Evolutionary conservation across 1,140 invertebrate species (phyloP).

Genomic region (Pseudomyrmex sp.): DNA sequence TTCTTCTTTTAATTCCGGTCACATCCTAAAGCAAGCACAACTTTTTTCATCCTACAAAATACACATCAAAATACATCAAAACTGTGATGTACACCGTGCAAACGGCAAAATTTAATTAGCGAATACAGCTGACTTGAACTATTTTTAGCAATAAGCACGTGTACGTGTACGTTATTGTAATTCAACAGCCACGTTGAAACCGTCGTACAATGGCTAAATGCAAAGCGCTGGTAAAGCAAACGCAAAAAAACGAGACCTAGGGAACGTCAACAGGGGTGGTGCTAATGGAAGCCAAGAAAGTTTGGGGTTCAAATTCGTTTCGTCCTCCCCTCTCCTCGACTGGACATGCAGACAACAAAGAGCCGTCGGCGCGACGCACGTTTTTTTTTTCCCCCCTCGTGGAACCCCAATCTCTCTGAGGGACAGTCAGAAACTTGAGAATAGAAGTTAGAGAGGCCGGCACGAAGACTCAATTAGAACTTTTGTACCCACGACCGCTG

Average conservation of each 20-base stretch:
- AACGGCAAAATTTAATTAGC: conserved; percentile 7
- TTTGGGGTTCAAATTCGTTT: conserved; percentile 76
- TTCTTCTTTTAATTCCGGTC: background rate
- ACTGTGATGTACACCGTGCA: background rate
- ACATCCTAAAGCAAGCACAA: background rate
- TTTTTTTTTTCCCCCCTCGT: conserved; percentile 61
- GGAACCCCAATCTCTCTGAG: conserved; percentile 72
- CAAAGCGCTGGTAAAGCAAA: background rate
- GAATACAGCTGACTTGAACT: background rate
- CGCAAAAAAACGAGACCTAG: conserved; percentile 30
- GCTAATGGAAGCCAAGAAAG: conserved; percentile 79
- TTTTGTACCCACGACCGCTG: conserved; percentile 48
- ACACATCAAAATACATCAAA: background rate
- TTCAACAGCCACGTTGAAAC: too few species aligned
- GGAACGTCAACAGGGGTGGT: conserved; percentile 12
- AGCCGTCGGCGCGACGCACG: conserved; percentile 60
- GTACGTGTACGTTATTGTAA: background rate
- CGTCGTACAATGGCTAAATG: background rate
- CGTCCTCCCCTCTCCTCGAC: conserved; percentile 50
- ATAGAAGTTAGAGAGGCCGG: conserved; percentile 62
- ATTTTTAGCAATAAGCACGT: background rate
- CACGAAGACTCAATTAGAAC: conserved; percentile 69
- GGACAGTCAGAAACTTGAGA: conserved; percentile 65
- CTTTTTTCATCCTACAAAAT: background rate
- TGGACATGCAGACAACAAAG: conserved; percentile 73